Conservation (phyloP, 2,888 invertebrate species). For the Heteromyza rotundicornis region DNA sequence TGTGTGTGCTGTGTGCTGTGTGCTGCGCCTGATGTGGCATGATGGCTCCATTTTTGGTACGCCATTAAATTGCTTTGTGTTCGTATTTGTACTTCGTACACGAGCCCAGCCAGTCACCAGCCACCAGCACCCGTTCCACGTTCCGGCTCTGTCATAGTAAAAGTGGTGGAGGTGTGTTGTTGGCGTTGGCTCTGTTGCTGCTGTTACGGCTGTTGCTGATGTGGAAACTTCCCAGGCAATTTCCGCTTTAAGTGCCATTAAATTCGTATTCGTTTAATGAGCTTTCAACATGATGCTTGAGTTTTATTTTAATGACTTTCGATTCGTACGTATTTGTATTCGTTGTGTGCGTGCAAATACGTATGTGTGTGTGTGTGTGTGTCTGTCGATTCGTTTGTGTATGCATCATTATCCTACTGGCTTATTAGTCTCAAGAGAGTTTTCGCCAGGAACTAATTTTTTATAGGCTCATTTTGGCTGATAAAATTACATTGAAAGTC, state of each 20-base stretch:
- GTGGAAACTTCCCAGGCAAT: conserved; percentile 51
- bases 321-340: background rate
- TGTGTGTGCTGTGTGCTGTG: background rate
- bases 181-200: background rate
- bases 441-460: background rate
- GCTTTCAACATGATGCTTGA: conserved; percentile 49
- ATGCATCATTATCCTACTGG: background rate
- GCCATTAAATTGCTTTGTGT: conserved; percentile 13
- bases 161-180: background rate
- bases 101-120: too few species aligned
- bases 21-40: conserved; percentile 12
- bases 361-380: background rate
- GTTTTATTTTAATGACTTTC: conserved; percentile 8
- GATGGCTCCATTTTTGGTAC: conserved; percentile 20
- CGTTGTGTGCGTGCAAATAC: background rate
- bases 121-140: too few species aligned
- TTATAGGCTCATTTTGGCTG: too few species aligned
- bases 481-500: too few species aligned
- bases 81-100: background rate
- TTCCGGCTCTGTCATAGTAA: too few species aligned
- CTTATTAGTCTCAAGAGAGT: background rate
- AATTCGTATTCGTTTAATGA: conserved; percentile 53
- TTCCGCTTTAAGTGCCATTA: conserved; percentile 54
- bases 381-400: background rate
- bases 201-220: background rate